Evolutionary conservation across 2,888 invertebrate species (phyloP).

Genomic region (Cataglyphis rosenhaueri): DNA sequence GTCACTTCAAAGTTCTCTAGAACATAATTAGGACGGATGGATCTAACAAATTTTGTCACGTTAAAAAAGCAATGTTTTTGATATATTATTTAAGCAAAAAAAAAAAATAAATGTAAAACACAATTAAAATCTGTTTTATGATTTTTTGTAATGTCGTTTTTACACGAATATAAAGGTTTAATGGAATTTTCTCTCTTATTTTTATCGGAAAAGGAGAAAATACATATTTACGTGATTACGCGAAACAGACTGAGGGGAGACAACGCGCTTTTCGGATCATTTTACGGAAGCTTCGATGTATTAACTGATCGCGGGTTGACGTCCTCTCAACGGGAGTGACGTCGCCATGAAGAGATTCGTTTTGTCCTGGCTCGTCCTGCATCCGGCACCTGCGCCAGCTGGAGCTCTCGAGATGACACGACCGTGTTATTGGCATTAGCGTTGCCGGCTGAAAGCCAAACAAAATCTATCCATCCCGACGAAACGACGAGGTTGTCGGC

Average conservation of each 20-base stretch:
- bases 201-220: not conserved
- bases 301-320: conserved; percentile 48
- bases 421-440: conserved; percentile 54
- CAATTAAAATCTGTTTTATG: not conserved
- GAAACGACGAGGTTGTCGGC: conserved; percentile 23
- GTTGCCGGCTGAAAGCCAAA: conserved; percentile 55
- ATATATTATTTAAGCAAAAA: not conserved
- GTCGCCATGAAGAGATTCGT: conserved; percentile 63
- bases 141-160: not conserved
- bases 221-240: conserved; percentile 22
- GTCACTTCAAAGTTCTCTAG: not conserved
- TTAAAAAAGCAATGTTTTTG: not conserved
- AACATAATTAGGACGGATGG: not conserved
- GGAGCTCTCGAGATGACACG: conserved; percentile 56
- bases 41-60: not conserved
- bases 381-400: conserved; percentile 54
- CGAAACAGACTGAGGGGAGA: not conserved
- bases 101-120: not conserved
- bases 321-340: conserved; percentile 55
- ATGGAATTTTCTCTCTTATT: not conserved
- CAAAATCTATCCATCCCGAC: conserved; percentile 51
- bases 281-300: conserved; percentile 43
- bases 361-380: conserved; percentile 53
- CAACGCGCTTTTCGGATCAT: conserved; percentile 37
- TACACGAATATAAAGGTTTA: not conserved